Conservation (phyloP, 2,888 invertebrate species). For the Philhelius pedissequus region DNA sequence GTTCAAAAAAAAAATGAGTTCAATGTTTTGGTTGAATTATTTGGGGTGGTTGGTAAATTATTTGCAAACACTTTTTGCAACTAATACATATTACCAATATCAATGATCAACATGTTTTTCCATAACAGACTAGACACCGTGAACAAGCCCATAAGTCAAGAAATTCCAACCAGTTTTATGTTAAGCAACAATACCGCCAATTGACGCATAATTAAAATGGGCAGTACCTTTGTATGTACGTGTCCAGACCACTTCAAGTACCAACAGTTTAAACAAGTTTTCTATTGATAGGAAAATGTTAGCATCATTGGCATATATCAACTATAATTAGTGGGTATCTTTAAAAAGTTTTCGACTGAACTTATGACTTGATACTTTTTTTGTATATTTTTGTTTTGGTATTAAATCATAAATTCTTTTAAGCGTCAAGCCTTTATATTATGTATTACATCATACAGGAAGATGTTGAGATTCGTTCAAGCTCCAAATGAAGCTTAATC, state of each 20-base stretch:
- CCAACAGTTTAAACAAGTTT: background rate
- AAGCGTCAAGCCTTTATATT: background rate
- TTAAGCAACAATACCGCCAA: background rate
- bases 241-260: background rate
- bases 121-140: background rate
- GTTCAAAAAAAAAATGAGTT: background rate
- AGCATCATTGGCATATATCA: no score
- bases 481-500: no score
- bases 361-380: no score
- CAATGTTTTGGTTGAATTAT: conserved; percentile 2
- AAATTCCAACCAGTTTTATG: background rate
- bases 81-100: conserved; percentile 4
- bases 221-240: no score
- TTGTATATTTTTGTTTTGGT: no score
- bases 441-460: background rate
- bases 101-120: conserved; percentile 10
- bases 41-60: background rate
- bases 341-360: no score
- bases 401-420: background rate
- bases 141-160: conserved; percentile 2
- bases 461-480: background rate
- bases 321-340: no score
- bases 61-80: background rate
- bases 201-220: background rate
- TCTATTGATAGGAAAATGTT: background rate